Evolutionary conservation across 2,797 vertebrate genomes (phyloP), one percentile per base, ranked within the genome.

Genomic region (Danio kyathit): DNA sequence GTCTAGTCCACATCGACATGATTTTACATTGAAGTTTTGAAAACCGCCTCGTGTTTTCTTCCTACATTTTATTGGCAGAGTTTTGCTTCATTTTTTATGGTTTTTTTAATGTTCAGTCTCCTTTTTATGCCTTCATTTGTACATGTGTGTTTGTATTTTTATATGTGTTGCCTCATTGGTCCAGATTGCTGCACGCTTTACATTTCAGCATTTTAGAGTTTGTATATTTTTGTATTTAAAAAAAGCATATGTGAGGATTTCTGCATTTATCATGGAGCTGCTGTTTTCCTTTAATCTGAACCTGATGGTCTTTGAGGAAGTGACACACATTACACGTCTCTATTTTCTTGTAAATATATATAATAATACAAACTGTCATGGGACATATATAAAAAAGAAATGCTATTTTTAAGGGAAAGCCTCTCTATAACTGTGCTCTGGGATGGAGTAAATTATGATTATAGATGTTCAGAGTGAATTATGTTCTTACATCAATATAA

Each of bases 361-460:
- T 52, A 61, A 73, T 52, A 57, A 51, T 10, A 48, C 79, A 43
- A 21, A 65, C 19, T 43, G 65, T 43, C 57, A 76, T 17, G 83
- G 88, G 66, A 87, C 67, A 84, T 92, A 90, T 91, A 92, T 29
- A 29, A 29, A 29, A 29, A 21, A 40, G 46, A 91, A 89, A 92
- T 88, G 86, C 87, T 94, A 92, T 94, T 91, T 92, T 91, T 86
- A 82, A 89, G 66, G 57, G 38, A n/a, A 88, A 87, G 84, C 40
- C 57, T 79, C 69, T 84, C 84, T 79, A 94, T 96, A 95, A 46
- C 95, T 95, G 92, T 89, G 94, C 91, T 93, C 94, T 96, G 94
- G 91, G 8, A 29, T 29, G 63, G 65, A 59, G 5, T 49, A 74
- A 59, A 40, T 41, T 83, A 21, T 54, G 21, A 85, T 56, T 71